Evolutionary conservation across 2,113 vertebrate genomes (phyloP).

Genomic region (Scomber scombrus): DNA sequence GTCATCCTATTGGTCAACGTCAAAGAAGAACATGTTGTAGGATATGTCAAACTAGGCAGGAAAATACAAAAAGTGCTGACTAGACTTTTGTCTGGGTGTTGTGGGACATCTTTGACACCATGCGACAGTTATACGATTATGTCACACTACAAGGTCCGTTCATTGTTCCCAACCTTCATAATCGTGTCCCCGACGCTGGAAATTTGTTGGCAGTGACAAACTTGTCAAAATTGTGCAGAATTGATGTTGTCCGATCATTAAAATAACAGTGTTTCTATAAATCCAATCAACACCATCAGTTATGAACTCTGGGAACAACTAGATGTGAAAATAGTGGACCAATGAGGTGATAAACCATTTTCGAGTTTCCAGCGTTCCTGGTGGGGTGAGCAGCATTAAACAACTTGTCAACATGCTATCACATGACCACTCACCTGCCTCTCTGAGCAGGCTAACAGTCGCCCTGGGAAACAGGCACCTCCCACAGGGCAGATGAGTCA

Average conservation of each 20-base stretch:
- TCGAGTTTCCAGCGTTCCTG: constrained; percentile 29
- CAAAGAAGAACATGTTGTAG: no score
- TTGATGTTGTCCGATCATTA: not conserved
- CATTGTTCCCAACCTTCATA: no score
- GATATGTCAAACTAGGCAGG: no score
- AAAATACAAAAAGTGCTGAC: no score
- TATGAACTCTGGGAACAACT: constrained; percentile 21
- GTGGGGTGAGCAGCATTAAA: constrained; percentile 23
- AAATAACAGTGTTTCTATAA: constrained; percentile 41
- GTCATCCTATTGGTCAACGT: no score
- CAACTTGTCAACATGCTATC: constrained; percentile 47
- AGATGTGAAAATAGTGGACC: constrained; percentile 52
- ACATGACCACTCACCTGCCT: constrained; percentile 59
- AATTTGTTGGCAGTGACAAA: no score
- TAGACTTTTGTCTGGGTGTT: no score
- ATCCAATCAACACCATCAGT: constrained; percentile 33
- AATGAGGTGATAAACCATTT: constrained; percentile 56
- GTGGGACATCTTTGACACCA: no score
- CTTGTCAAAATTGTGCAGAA: no score
- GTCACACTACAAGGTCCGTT: no score
- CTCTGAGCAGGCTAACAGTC: constrained; percentile 36
- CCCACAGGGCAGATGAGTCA: not conserved
- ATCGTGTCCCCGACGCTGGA: no score
- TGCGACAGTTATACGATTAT: no score
- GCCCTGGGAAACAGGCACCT: constrained; percentile 34